Base-by-base conservation (phyloP, 2,113 vertebrate species). In the Diadophis punctatus region DNA sequence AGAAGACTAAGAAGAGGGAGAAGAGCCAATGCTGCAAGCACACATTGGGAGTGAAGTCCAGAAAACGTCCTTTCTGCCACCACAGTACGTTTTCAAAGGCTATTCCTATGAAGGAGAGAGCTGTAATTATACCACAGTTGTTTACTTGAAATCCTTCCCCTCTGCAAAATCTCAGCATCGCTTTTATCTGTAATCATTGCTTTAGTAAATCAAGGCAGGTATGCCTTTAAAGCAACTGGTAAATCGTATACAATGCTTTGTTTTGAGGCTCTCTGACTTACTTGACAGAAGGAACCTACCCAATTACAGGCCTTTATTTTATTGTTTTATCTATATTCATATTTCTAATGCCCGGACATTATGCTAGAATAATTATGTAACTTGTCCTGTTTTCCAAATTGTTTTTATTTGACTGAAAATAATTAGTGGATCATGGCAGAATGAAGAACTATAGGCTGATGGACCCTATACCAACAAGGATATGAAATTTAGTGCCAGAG, bases 191-290 rank as follows among this genome's bases (percentile, higher is more conserved):
- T 80, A 55, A 11, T 46, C 48, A 22, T 23, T 22, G 23, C 23
- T n/a, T 48, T 53, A 10, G 12, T 74, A 53, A 46, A 86, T 86
- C 46, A 12, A 58, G 74, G 53, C 9, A 86, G 25, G 14, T 2
- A 49, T 12, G 20, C 30, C 80, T 86, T 86, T 46, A 49, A 86
- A 91, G 34, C 53, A 86, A 48, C 8, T 46, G 9, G 53, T 91
- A 14, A 48, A 58, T 80, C 80, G 23, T 34, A 48, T 51, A 63
- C 4, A 49, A 52, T 3, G 56, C 80, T 74, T 94, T 92, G 93
- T 95, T 95, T 94, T 95, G 95, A 95, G 96, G 94, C 95, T 94
- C 91, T 93, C 93, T 63, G 93, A 34, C 91, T 93, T 88, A 90
- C 93, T 74, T 53, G 90, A 86, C 90, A 87, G 20, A 87, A 87